A percentile compares a stretch with the other conserved stretches of the same genome.
Evolutionary conservation across 2,113 vertebrate genomes (phyloP).

Genomic region (Cephalophus harveyi): DNA sequence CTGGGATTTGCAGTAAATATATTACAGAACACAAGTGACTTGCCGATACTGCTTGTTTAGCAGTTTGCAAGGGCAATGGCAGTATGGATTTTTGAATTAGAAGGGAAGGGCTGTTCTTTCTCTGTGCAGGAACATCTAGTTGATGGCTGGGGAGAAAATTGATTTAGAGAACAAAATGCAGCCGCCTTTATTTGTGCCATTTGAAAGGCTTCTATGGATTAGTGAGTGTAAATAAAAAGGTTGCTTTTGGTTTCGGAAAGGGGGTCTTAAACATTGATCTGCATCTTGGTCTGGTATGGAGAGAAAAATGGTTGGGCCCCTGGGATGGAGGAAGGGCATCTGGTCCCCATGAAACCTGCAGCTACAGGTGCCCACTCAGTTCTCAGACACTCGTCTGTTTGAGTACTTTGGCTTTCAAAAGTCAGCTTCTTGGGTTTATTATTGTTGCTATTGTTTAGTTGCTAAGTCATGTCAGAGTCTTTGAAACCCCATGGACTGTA

Average conservation of each 20-base stretch:
- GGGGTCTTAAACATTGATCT: constrained; percentile 61
- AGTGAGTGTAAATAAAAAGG: constrained; percentile 75
- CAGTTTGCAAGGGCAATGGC: constrained; percentile 86
- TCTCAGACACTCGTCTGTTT: background rate
- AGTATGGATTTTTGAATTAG: constrained; percentile 90
- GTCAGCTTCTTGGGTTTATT: background rate
- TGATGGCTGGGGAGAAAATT: constrained; percentile 83
- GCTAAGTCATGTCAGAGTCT: background rate
- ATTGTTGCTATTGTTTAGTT: background rate
- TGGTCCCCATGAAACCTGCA: background rate
- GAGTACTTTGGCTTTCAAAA: background rate
- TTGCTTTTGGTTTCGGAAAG: constrained; percentile 65
- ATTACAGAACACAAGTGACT: constrained; percentile 87
- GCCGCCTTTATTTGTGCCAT: constrained; percentile 73
- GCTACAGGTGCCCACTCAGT: background rate
- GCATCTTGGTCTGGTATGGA: constrained; percentile 60
- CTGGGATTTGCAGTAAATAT: constrained; percentile 86
- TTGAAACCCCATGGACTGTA: background rate
- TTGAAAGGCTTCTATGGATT: constrained; percentile 80
- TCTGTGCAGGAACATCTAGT: constrained; percentile 80
- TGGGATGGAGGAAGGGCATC: background rate
- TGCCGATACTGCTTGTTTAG: constrained; percentile 89
- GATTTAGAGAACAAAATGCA: constrained; percentile 82
- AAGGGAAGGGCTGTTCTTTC: constrained; percentile 83
- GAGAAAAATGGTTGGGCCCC: constrained; percentile 1